These are phyloP conservation scores for Pogonus chalceus DNA, from an alignment of 1,140 invertebrate genomes.

Conservation along the genomic window DNA sequence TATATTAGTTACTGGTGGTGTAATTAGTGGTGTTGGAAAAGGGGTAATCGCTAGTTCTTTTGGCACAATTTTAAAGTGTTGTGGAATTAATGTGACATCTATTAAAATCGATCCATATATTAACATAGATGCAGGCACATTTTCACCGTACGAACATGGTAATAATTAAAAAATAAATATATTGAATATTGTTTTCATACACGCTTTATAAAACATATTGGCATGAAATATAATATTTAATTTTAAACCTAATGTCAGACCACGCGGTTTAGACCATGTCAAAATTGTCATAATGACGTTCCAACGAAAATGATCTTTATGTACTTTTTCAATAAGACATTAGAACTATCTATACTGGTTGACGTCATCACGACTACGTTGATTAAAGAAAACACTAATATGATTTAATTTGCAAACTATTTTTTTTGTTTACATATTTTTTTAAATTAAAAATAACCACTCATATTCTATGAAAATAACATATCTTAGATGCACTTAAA, in stretches of 20 bases:
- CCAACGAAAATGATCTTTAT: background rate
- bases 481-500: too few relatives aligned
- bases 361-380: too few relatives aligned
- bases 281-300: background rate
- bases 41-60: constrained; percentile 94
- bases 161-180: constrained; percentile 27
- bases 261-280: background rate
- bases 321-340: background rate
- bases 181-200: background rate
- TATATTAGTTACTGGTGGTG: constrained; percentile 93
- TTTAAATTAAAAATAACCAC: too few relatives aligned
- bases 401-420: too few relatives aligned
- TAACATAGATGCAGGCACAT: constrained; percentile 97
- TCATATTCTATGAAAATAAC: too few relatives aligned
- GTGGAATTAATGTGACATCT: constrained; percentile 84
- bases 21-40: constrained; percentile 97
- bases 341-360: too few relatives aligned
- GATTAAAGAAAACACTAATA: too few relatives aligned
- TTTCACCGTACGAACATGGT: constrained; percentile 98
- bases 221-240: background rate
- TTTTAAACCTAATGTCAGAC: background rate
- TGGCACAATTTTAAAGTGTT: constrained; percentile 88
- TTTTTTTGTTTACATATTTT: too few relatives aligned
- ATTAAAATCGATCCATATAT: constrained; percentile 99
- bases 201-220: background rate